Conservation (phyloP, 1,140 invertebrate species). For the Condylostylus longicornis region DNA sequence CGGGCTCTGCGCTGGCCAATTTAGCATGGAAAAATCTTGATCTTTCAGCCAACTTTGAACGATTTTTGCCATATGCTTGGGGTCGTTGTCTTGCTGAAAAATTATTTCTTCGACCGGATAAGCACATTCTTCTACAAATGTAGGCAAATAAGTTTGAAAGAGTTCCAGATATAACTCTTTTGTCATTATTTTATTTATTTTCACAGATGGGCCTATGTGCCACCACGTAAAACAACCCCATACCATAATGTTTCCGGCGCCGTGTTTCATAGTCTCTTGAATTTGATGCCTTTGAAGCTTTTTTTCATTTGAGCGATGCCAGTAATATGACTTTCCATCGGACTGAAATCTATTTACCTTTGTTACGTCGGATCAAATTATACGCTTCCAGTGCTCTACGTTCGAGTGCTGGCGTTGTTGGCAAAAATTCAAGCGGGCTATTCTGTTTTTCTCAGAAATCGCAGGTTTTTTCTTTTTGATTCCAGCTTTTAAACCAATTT, state of each 20-base stretch:
- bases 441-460: background rate
- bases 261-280: background rate
- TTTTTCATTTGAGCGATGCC: slow-evolving; percentile 1
- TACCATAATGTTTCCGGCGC: slow-evolving; percentile 1
- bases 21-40: slow-evolving; percentile 10
- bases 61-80: slow-evolving; percentile 10
- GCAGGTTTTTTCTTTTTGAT: background rate
- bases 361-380: slow-evolving; percentile 7
- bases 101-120: slow-evolving; percentile 4
- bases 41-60: slow-evolving; percentile 9
- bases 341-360: slow-evolving; percentile 7
- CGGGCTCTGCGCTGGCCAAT: slow-evolving; percentile 17
- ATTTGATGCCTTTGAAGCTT: slow-evolving; percentile 2
- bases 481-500: background rate
- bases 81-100: slow-evolving; percentile 3
- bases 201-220: background rate
- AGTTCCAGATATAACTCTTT: slow-evolving; percentile 1
- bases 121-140: slow-evolving; percentile 1
- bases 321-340: slow-evolving; percentile 1
- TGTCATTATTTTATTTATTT: background rate
- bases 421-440: background rate
- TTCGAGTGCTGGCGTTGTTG: slow-evolving; percentile 4
- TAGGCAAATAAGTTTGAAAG: slow-evolving; percentile 3
- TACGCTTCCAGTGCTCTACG: slow-evolving; percentile 7
- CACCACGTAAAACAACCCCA: slow-evolving; percentile 5